Evolutionary conservation across 2,797 vertebrate genomes (phyloP).

Genomic region (Pangasius macronema): DNA sequence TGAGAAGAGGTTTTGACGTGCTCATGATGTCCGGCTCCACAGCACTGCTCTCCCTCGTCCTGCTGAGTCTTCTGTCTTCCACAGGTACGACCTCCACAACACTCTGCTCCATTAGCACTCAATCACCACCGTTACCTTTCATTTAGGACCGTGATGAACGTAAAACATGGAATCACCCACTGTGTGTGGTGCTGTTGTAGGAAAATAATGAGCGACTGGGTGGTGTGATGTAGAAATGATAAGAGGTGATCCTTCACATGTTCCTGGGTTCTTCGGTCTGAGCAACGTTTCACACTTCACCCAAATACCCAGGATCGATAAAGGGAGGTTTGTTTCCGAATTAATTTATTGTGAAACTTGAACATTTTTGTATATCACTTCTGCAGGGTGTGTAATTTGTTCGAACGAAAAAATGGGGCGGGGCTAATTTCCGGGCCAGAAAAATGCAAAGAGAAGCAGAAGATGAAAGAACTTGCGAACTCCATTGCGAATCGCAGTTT

Average conservation of each 20-base stretch:
- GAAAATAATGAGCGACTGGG: no score
- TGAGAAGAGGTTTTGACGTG: background rate
- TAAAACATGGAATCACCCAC: no score
- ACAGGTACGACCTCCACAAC: slow-evolving; percentile 34
- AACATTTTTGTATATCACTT: background rate
- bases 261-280: no score
- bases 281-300: background rate
- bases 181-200: no score
- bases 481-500: background rate
- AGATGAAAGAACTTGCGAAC: background rate
- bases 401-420: background rate
- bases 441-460: background rate
- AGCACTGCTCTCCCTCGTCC: background rate
- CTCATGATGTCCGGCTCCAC: slow-evolving; percentile 10
- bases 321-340: no score
- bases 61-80: slow-evolving; percentile 38
- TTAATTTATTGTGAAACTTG: background rate
- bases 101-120: background rate
- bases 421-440: background rate
- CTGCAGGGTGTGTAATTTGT: background rate
- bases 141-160: no score
- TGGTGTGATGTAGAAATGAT: no score
- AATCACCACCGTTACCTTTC: background rate
- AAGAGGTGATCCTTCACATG: no score
- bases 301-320: no score